These are phyloP conservation scores for Camponotus fellah DNA, from an alignment of 2,888 invertebrate species.

Conservation along the genomic window DNA sequence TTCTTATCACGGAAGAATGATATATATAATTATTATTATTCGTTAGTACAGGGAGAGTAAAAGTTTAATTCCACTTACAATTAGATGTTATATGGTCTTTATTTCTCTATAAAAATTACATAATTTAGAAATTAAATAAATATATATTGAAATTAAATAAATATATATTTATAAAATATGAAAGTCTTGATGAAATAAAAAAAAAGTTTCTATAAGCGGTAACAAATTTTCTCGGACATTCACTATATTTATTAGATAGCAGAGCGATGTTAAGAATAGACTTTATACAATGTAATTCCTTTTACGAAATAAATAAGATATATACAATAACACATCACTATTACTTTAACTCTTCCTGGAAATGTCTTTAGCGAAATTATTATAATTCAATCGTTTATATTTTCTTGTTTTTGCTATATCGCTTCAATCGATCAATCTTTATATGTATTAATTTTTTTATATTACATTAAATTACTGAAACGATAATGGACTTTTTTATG, in stretches of 20 bases:
- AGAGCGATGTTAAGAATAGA: not conserved
- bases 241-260: not conserved
- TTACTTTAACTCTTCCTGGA: not conserved
- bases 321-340: not conserved
- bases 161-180: not conserved
- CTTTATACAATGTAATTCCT: not conserved
- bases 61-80: not conserved
- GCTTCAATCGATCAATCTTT: not conserved
- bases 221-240: not conserved
- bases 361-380: not conserved
- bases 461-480: not conserved
- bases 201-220: constrained; percentile 14
- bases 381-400: not conserved
- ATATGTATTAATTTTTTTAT: not conserved
- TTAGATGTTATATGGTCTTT: not conserved
- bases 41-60: not conserved
- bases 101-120: not conserved
- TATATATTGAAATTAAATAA: not conserved
- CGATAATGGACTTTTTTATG: not conserved
- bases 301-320: constrained; percentile 29
- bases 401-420: not conserved
- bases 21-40: not conserved
- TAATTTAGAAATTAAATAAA: too few relatives aligned
- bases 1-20: not conserved
- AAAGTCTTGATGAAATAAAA: not conserved